A percentile compares a stretch with the other conserved stretches of the same genome.
phyloP scores from a whole-genome alignment of 2,888 invertebrate genomes.

The Axea sp. region DNA sequence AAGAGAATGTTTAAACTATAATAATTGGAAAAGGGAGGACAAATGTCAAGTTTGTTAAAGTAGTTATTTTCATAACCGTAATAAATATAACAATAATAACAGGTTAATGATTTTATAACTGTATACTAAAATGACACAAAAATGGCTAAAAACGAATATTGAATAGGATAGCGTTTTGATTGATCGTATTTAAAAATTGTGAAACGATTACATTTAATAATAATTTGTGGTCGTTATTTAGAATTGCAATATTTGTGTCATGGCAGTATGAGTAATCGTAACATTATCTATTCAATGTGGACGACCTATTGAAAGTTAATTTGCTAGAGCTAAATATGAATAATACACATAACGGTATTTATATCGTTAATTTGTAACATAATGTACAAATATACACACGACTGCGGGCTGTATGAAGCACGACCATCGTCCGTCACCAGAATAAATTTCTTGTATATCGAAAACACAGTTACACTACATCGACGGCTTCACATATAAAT shows the following conservation, averaged over 20 bases:
- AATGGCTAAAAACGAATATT: conserved; percentile 11
- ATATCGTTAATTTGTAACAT: conserved; percentile 75
- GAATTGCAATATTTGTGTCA: conserved; percentile 51
- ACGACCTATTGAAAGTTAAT: conserved; percentile 72
- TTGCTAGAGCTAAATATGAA: conserved; percentile 75
- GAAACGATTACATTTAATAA: conserved; percentile 1
- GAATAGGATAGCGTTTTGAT: neutral
- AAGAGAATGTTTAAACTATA: too few relatives aligned
- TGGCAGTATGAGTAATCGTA: conserved; percentile 53
- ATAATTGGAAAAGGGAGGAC: neutral
- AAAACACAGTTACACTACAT: conserved; percentile 57
- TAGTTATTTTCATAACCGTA: conserved; percentile 32
- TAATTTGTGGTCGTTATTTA: conserved; percentile 8
- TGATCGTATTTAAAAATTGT: neutral
- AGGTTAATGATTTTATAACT: conserved; percentile 40
- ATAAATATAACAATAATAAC: conserved; percentile 60
- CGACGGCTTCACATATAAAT: conserved; percentile 88
- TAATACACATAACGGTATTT: conserved; percentile 70
- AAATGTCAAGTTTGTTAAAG: neutral
- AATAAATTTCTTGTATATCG: conserved; percentile 60
- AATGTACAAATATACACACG: conserved; percentile 78
- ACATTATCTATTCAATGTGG: conserved; percentile 54
- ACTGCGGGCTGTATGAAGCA: conserved; percentile 49
- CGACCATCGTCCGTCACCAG: conserved; percentile 58
- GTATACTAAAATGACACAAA: conserved; percentile 56